phyloP scores from a whole-genome alignment of 2,888 invertebrate species.

The Pasiphila rectangulata region DNA sequence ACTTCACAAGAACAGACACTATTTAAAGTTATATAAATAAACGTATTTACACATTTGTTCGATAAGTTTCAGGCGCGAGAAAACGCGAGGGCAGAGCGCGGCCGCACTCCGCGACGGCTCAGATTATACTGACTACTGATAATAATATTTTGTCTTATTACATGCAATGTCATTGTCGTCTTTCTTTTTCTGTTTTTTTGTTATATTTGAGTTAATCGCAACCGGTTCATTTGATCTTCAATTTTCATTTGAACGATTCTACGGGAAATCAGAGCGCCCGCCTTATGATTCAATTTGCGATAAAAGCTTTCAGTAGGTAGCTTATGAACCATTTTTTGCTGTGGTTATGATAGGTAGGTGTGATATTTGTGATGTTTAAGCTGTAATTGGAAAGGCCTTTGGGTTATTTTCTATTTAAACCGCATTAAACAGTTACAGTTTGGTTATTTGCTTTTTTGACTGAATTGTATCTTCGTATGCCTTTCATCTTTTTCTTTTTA shows the following conservation, averaged over 20 bases:
- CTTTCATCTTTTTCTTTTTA: too few relatives aligned
- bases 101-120: constrained; percentile 39
- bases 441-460: too few relatives aligned
- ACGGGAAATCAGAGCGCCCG: constrained; percentile 21
- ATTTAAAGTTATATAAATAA: constrained; percentile 18
- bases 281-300: constrained; percentile 39
- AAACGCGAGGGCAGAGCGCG: constrained; percentile 40
- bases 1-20: constrained; percentile 21
- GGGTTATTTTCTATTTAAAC: too few relatives aligned
- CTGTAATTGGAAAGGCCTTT: too few relatives aligned
- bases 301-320: constrained; percentile 28
- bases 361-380: too few relatives aligned
- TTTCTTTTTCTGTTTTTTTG: neutral
- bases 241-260: constrained; percentile 17
- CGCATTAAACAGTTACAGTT: too few relatives aligned
- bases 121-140: constrained; percentile 47
- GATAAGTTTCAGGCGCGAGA: constrained; percentile 38
- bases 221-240: constrained; percentile 2
- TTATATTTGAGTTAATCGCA: neutral
- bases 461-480: too few relatives aligned
- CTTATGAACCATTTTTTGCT: constrained; percentile 27
- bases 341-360: too few relatives aligned
- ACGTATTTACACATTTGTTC: constrained; percentile 27
- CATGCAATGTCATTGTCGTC: constrained; percentile 9
- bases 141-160: constrained; percentile 1